Evolutionary conservation across 2,797 vertebrate genomes (phyloP).

Genomic region (Tamandua tetradactyla): DNA sequence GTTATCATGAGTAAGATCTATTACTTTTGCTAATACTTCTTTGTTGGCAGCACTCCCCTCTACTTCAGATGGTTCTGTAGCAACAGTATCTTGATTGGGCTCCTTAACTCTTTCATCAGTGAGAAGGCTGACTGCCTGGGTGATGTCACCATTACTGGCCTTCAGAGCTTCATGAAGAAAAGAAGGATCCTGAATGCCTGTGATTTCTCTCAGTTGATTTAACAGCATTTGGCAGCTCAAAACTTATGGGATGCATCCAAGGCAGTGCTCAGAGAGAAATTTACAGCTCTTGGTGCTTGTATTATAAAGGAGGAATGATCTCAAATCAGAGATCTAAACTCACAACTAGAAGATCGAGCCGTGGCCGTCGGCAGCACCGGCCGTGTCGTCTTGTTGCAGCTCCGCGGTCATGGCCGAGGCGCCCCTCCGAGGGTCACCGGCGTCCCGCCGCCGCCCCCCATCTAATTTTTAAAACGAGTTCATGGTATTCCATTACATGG

Average conservation of each 20-base stretch:
- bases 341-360: too few species aligned
- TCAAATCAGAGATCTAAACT: too few species aligned
- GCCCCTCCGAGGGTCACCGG: conserved; percentile 21
- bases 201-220: conserved; percentile 95
- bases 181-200: conserved; percentile 92
- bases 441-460: conserved; percentile 17
- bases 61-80: conserved; percentile 82
- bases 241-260: too few species aligned
- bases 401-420: conserved; percentile 78
- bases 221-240: conserved; percentile 89
- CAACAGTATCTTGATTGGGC: conserved; percentile 76
- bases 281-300: too few species aligned
- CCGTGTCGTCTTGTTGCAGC: conserved; percentile 77
- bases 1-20: conserved; percentile 70
- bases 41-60: conserved; percentile 81
- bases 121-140: conserved; percentile 92
- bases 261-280: too few species aligned
- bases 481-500: background rate
- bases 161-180: conserved; percentile 91
- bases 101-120: conserved; percentile 86
- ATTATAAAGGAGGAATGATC: too few species aligned
- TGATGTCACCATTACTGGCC: conserved; percentile 93
- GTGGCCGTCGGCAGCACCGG: conserved; percentile 55
- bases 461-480: background rate
- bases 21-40: conserved; percentile 82